Evolutionary conservation across 2,888 invertebrate species (phyloP), one percentile per base, ranked within the genome.

Genomic region (Folsomia manolachei): DNA sequence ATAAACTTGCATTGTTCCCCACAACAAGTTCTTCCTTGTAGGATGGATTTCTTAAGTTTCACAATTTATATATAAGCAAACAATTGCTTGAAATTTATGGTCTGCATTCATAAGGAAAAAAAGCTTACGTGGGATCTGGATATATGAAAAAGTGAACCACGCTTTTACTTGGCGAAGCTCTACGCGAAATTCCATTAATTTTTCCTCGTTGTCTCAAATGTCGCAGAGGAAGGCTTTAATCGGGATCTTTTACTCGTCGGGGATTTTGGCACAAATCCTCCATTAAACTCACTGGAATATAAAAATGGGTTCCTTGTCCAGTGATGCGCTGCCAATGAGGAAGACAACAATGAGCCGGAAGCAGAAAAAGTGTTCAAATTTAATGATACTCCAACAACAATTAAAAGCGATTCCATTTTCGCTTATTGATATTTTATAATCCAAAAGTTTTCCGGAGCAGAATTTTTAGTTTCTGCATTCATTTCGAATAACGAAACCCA

Each of bases 1-100:
- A 77, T 52, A 77, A 69, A 27, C 77, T 77, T 1, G 71, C 77
- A 62, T 75, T 75, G 52, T 77, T 77, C 23, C 77, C 77, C n/a
- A 77, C 73, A 1, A 77, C 77, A 25, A 77, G 73, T 68, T 77
- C 77, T 25, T 77, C 77, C 53, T 67, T 73, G 64, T 77, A 77
- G 2, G 70, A 70, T 26, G 75, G 68, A 64, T 77, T 72, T 26
- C 77, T 77, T 9, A 39, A 39, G 14, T 39, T 39, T 39, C 4
- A 14, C 14, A 39, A 39, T 39, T 39, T 4, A 14, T 14, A 39
- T 39, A 4, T 9, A 39, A 39, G 14, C 14, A 39, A 39, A 14
- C 14, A 39, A 39, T 14, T 39, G 4, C 39, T 39, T 39, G 14
- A 14, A 39, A 4, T 39, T 39, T 14, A 39, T 39, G 4, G 60